Percentiles rank a stretch among this genome's conserved stretches.
These are phyloP conservation scores for Theretra japonica DNA, from an alignment of 2,888 invertebrate genomes.

Conservation along the genomic window DNA sequence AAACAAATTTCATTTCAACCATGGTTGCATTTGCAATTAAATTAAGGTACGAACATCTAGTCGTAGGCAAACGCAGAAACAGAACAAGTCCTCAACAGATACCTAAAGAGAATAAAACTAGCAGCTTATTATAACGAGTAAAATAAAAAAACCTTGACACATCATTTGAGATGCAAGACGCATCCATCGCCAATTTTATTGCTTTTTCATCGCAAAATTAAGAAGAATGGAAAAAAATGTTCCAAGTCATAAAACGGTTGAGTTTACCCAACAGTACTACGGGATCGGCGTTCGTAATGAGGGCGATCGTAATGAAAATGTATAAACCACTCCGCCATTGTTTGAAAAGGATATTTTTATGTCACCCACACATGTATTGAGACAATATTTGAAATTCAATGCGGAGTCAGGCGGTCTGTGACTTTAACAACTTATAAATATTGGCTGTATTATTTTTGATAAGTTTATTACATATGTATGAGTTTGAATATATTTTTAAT, in stretches of 20 bases:
- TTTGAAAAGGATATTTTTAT: not conserved
- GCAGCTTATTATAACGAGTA: no score
- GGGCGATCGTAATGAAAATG: not conserved
- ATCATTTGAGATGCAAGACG: not conserved
- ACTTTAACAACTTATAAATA: not conserved
- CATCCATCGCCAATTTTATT: not conserved
- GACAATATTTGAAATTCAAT: not conserved
- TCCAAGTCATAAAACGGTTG: conserved; percentile 2
- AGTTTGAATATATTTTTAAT: no score
- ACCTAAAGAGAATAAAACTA: no score
- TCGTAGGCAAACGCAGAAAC: no score
- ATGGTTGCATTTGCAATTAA: no score
- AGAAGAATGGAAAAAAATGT: not conserved
- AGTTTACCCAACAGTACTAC: not conserved
- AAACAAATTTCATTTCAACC: no score
- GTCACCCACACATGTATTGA: not conserved
- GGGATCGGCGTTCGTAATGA: not conserved
- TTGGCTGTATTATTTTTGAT: no score
- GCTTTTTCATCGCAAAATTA: not conserved
- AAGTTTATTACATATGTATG: no score
- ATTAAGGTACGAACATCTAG: no score
- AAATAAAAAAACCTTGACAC: not conserved
- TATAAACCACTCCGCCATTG: not conserved
- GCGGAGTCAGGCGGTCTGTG: not conserved
- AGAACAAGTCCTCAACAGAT: no score